Evolutionary conservation across 2,888 invertebrate species (phyloP).

Genomic region (Muschampia plurimacula): DNA sequence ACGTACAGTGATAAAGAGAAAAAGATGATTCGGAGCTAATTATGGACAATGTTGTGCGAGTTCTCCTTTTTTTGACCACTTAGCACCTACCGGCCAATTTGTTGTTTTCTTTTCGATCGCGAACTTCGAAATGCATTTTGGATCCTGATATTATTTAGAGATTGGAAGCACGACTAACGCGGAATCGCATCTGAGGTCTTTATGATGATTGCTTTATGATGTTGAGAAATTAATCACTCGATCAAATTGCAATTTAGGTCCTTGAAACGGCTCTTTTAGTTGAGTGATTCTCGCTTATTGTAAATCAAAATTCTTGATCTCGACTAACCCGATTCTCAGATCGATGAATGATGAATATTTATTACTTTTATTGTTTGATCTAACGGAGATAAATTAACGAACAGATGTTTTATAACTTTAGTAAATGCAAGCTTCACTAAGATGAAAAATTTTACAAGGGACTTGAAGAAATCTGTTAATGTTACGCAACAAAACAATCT

Average conservation of each 20-base stretch:
- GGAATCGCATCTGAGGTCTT: constrained; percentile 26
- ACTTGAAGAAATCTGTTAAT: constrained; percentile 4
- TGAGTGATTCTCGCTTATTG: constrained; percentile 28
- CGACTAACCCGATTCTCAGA: constrained; percentile 23
- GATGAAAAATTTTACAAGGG: not conserved
- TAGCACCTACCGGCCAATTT: constrained; percentile 75
- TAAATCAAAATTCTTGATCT: constrained; percentile 33
- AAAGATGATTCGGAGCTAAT: constrained; percentile 82
- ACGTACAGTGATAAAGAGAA: constrained; percentile 78
- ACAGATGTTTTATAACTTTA: constrained; percentile 1
- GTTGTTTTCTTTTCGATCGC: constrained; percentile 63
- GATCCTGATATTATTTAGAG: constrained; percentile 46
- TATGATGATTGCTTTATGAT: constrained; percentile 38
- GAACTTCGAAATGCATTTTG: constrained; percentile 47
- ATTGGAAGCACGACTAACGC: constrained; percentile 38
- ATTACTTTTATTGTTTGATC: constrained; percentile 12
- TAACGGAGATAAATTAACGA: constrained; percentile 3
- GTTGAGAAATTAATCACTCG: constrained; percentile 38
- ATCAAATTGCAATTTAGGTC: constrained; percentile 35
- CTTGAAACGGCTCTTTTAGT: constrained; percentile 33
- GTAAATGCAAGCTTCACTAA: not conserved
- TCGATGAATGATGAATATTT: constrained; percentile 25
- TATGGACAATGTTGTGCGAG: constrained; percentile 69
- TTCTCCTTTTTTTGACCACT: constrained; percentile 70
- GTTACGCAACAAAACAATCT: constrained; percentile 23